Evolutionary conservation across 64 coral and sea anemone species (phyloP).

Genomic region (Pocillopora verrucosa): DNA sequence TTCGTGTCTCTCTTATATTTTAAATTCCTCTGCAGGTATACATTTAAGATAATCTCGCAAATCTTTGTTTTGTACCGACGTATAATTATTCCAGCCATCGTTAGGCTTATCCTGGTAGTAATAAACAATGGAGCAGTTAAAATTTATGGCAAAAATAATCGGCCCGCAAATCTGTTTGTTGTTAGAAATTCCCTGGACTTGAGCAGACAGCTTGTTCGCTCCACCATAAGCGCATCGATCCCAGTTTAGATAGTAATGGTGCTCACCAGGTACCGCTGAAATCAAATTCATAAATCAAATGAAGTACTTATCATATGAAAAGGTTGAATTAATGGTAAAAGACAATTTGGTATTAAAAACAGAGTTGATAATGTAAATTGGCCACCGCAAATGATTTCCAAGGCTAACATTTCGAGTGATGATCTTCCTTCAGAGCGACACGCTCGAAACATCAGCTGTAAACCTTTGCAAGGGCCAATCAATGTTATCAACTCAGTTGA

Average conservation of each 20-base stretch:
- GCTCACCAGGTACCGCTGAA: background rate
- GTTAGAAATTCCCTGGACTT: background rate
- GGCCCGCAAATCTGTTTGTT: conserved; percentile 48
- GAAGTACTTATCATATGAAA: background rate
- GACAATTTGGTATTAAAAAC: too few species aligned
- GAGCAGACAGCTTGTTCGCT: conserved; percentile 3
- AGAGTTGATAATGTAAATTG: too few species aligned
- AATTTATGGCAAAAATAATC: conserved; percentile 25
- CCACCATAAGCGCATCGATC: conserved; percentile 52
- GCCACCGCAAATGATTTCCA: too few species aligned
- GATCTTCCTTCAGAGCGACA: too few species aligned
- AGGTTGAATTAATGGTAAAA: too few species aligned
- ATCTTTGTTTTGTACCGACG: background rate
- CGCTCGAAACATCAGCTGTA: too few species aligned
- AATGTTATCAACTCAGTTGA: too few species aligned
- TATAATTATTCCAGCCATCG: conserved; percentile 29
- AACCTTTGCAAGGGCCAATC: too few species aligned
- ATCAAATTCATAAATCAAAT: background rate
- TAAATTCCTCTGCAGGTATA: background rate
- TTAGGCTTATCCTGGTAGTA: conserved; percentile 9
- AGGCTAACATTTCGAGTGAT: too few species aligned
- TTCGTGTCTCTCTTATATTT: background rate
- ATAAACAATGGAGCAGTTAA: conserved; percentile 37
- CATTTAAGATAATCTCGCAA: background rate
- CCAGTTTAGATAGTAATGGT: conserved; percentile 57